Conservation (phyloP, 1,140 invertebrate species). For the Bombus cullumanus region DNA sequence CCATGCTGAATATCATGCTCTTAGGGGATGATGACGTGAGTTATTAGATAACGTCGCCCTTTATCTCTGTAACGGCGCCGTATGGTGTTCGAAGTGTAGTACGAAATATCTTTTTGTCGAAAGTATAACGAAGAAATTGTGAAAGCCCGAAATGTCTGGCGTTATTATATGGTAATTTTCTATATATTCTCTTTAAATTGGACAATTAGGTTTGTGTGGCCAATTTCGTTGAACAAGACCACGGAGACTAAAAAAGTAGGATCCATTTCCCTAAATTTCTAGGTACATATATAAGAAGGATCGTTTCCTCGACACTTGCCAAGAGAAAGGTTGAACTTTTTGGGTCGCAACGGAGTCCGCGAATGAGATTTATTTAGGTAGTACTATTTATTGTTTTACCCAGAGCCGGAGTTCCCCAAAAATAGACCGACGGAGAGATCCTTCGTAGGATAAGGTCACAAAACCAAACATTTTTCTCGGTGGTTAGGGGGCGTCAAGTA, state of each 20-base stretch:
- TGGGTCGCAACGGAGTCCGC: background rate
- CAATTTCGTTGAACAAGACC: background rate
- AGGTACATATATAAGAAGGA: background rate
- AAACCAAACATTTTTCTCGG: conserved; percentile 52
- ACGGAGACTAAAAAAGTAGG: background rate
- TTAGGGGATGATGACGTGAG: background rate
- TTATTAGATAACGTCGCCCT: background rate
- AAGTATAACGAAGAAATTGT: background rate
- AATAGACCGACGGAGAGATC: conserved; percentile 8
- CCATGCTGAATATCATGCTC: background rate
- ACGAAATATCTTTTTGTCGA: background rate
- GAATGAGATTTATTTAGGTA: conserved; percentile 36
- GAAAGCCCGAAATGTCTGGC: background rate
- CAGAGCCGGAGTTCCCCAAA: background rate
- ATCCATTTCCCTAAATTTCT: background rate
- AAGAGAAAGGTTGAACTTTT: background rate
- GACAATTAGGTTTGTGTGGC: background rate
- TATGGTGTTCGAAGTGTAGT: background rate
- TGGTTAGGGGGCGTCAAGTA: conserved; percentile 13
- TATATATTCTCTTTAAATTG: background rate
- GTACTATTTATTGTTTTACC: conserved; percentile 46
- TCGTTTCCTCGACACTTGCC: background rate
- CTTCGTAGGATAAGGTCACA: conserved; percentile 24
- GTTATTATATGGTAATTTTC: background rate
- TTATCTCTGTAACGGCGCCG: background rate